Evolutionary conservation across 2,797 vertebrate species (phyloP).

Genomic region (Molossus molossus): DNA sequence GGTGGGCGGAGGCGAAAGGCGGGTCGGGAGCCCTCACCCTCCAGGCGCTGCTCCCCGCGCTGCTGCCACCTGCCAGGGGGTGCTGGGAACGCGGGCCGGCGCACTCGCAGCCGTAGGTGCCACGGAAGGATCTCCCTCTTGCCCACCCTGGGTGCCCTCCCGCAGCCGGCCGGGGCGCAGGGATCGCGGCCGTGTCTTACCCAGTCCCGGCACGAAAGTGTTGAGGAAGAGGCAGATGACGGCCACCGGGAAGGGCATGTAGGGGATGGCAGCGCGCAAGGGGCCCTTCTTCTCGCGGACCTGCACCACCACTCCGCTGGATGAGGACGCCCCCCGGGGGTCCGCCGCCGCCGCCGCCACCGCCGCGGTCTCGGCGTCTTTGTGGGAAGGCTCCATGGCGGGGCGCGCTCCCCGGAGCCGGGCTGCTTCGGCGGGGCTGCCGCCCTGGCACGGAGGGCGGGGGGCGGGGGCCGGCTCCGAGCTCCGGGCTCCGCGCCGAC

Average conservation of each 20-base stretch:
- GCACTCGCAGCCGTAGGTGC: not conserved
- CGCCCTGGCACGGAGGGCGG: constrained; percentile 27
- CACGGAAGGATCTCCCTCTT: not conserved
- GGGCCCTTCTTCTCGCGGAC: constrained; percentile 98
- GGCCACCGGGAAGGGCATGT: constrained; percentile 97
- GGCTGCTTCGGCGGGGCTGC: not conserved
- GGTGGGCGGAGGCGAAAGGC: not conserved
- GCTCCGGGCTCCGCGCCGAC: constrained; percentile 57
- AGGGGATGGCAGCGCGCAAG: constrained; percentile 98
- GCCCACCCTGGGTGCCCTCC: too few relatives aligned
- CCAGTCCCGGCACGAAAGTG: constrained; percentile 98
- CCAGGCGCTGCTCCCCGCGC: not conserved
- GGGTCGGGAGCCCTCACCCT: not conserved
- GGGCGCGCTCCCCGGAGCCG: not conserved
- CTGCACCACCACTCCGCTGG: constrained; percentile 96
- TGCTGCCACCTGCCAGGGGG: constrained; percentile 33
- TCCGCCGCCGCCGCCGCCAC: constrained; percentile 79
- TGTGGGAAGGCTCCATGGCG: constrained; percentile 88
- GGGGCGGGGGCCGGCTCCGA: not conserved
- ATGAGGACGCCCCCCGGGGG: constrained; percentile 87
- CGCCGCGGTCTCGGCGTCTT: constrained; percentile 87
- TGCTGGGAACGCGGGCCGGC: not conserved
- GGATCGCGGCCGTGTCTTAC: constrained; percentile 90
- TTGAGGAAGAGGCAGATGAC: constrained; percentile 98
- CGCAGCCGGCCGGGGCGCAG: not conserved